phyloP scores from a whole-genome alignment of 2,888 invertebrate species.

The Deilephila elpenor region DNA sequence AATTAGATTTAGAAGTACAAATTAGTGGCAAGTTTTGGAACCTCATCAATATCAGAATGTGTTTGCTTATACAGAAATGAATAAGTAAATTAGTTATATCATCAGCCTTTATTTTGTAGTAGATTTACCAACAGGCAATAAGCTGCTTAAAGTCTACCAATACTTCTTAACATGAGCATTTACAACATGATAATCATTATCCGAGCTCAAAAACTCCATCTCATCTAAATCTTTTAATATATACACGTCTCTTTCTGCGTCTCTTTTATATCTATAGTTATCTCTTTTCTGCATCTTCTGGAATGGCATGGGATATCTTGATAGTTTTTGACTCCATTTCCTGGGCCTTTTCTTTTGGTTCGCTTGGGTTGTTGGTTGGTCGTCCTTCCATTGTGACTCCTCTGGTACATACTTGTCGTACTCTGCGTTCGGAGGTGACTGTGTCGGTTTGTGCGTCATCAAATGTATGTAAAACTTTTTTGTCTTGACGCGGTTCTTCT shows the following conservation, averaged over 20 bases:
- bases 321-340: conserved; percentile 54
- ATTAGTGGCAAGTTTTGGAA: too few species aligned
- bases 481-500: conserved; percentile 60
- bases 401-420: conserved; percentile 51
- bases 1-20: too few species aligned
- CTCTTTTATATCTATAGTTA: conserved; percentile 50
- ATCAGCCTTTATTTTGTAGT: background rate
- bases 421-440: conserved; percentile 40
- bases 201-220: conserved; percentile 60
- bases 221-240: conserved; percentile 72
- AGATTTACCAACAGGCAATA: background rate
- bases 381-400: conserved; percentile 46
- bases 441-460: conserved; percentile 49
- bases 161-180: conserved; percentile 63
- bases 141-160: conserved; percentile 53
- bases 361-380: conserved; percentile 50
- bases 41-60: background rate
- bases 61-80: background rate
- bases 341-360: conserved; percentile 55
- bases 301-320: conserved; percentile 67
- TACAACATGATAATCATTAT: conserved; percentile 58
- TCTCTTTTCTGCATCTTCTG: conserved; percentile 59
- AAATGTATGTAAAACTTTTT: conserved; percentile 56
- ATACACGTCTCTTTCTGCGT: conserved; percentile 54
- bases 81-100: background rate